Evolutionary conservation across 2,888 invertebrate genomes (phyloP), one percentile per base, ranked within the genome.

Genomic region (Caenorhabditis becei): DNA sequence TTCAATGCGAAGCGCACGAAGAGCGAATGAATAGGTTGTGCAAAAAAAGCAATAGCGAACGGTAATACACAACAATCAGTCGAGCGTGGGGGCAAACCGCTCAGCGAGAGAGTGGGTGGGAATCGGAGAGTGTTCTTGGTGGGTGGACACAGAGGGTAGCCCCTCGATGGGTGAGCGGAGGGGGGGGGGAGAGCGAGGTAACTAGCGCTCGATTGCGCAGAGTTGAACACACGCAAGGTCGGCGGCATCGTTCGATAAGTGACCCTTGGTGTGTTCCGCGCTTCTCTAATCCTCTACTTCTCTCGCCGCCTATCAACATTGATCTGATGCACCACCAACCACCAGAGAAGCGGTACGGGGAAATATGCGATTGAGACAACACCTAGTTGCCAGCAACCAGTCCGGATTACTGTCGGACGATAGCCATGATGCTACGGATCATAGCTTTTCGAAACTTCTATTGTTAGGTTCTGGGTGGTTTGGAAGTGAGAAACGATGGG

Each of bases 171-270:
- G 70, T 41, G 53, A 44, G 58, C 47, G 65, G 24, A 54, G 58
- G 37, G 65, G 49, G 26, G 56, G 51, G 59, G 75, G 58, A 28
- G 56, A 51, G 63, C 62, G 63, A 70, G 70, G 77, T 77, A 78
- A 71, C 71, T 78, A 78, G 78, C 66, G 78, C 78, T 78, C 71
- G 71, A 78, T 66, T 78, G 78, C 78, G 78, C 70, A 71, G 78
- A 78, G 78, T 78, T 71, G 71, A 71, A 78, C 71, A 69, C 77
- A 71, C 59, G 66, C 78, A 78, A 78, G 78, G 78, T 24, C 78
- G 66, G 71, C 63, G 77, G 77, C 63, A 65, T 63, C 70, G 71
- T 53, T 78, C 78, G 71, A 78, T 71, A 78, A 71, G 78, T 71
- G 78, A 78, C 78, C 78, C 78, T 62, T 69, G 58, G 66, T 66